Evolutionary conservation across 2,797 vertebrate species (phyloP), one percentile per base, ranked within the genome.

Genomic region (Rousettus madagascariensis): DNA sequence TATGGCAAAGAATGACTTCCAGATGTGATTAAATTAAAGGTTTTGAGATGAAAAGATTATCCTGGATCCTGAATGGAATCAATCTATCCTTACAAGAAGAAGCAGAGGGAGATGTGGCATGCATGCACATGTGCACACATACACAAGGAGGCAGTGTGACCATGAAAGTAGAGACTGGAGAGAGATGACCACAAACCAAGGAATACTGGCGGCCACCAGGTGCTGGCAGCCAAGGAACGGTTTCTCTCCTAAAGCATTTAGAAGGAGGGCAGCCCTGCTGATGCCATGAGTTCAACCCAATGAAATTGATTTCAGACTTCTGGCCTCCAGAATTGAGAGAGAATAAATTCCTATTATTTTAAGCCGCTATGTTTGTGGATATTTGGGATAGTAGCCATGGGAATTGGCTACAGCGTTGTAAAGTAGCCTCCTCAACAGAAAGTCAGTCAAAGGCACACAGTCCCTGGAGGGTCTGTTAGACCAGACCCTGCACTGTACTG

Each of bases 11-110:
- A 36, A 41, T 2, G 22, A 61, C 61, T 63, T 82, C 12, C 12
- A 68, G 28, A 19, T 61, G 2, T 72, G 26, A 94, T 95, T 55
- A 38, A 75, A 77, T 59, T 77, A 51, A 74, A 49, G 51, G 8
- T 65, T 43, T 71, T 71, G 46, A 78, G 80, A 53, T 66, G 46
- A 86, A 66, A 49, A 96, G 38, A 20, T 86, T 85, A 53, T 75
- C 19, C 46, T 82, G 11, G 33, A 6, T 1, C 10, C 46, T 36
- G 43, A 38, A 3, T 66, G 74, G 41, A 83, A 30, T 79, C 59
- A 74, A 5, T 20, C 28, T 53, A 30, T 74, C 41, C 41, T 71
- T 80, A 9, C 17, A 75, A 83, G 49, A 74, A 38, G 22, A 90
- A 26, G 53, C 49, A 69, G 72, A 68, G 51, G 24, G 38, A 55